Percentiles rank a stretch among this genome's conserved stretches.
phyloP scores from a whole-genome alignment of 2,888 invertebrate genomes.

The Caenorhabditis japonica region DNA sequence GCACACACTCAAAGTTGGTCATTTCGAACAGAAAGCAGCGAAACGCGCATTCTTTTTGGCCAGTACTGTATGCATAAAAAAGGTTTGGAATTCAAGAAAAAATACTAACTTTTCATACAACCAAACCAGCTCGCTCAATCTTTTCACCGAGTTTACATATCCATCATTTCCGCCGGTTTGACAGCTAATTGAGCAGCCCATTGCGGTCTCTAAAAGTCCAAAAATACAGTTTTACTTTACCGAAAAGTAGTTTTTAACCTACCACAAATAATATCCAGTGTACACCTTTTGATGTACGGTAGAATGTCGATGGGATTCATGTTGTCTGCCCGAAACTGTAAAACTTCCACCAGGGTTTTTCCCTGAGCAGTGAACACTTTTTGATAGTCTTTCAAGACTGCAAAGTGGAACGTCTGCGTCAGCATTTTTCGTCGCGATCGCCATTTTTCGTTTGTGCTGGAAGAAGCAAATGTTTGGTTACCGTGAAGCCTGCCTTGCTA shows the following conservation, averaged over 20 bases:
- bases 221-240: not conserved
- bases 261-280: constrained; percentile 79
- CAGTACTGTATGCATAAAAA: too few relatives aligned
- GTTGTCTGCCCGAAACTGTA: constrained; percentile 55
- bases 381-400: constrained; percentile 79
- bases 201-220: constrained; percentile 64
- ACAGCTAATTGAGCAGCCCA: constrained; percentile 63
- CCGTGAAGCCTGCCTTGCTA: too few relatives aligned
- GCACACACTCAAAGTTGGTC: too few relatives aligned
- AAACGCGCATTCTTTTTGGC: too few relatives aligned
- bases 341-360: constrained; percentile 25
- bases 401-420: constrained; percentile 80
- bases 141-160: constrained; percentile 62
- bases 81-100: not conserved
- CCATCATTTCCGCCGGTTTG: constrained; percentile 59
- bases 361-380: constrained; percentile 57
- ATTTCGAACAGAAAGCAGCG: too few relatives aligned
- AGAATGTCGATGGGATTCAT: constrained; percentile 78
- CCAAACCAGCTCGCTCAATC: constrained; percentile 63
- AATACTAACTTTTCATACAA: constrained; percentile 42
- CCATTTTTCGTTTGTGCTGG: constrained; percentile 79
- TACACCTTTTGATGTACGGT: constrained; percentile 79
- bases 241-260: not conserved
- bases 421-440: constrained; percentile 78
- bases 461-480: constrained; percentile 22